phyloP scores from a whole-genome alignment of 1,140 invertebrate genomes.

The Drosophila ananassae region DNA sequence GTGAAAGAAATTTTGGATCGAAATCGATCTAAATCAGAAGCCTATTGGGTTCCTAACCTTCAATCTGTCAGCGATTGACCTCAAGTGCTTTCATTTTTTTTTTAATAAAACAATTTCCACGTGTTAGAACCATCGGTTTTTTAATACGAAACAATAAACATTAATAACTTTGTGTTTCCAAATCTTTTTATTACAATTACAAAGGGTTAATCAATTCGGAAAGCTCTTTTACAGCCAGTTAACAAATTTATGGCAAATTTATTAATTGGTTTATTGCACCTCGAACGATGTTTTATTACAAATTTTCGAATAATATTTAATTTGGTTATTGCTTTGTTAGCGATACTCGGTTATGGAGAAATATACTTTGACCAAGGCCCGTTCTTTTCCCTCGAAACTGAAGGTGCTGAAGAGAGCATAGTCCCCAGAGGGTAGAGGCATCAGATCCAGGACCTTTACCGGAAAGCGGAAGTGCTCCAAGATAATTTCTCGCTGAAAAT shows the following conservation, averaged over 20 bases:
- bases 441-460: constrained; percentile 44
- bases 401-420: constrained; percentile 67
- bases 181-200: constrained; percentile 37
- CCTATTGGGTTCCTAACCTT: constrained; percentile 36
- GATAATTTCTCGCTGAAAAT: constrained; percentile 41
- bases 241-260: constrained; percentile 53
- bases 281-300: constrained; percentile 45
- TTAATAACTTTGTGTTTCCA: constrained; percentile 26
- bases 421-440: constrained; percentile 64
- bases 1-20: constrained; percentile 34
- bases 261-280: constrained; percentile 71
- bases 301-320: constrained; percentile 17
- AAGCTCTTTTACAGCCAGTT: constrained; percentile 35
- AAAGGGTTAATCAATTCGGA: constrained; percentile 38
- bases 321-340: constrained; percentile 9
- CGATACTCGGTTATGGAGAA: constrained; percentile 62
- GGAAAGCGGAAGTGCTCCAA: constrained; percentile 69
- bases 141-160: constrained; percentile 13
- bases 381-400: constrained; percentile 34
- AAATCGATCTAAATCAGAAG: constrained; percentile 30
- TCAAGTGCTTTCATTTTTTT: not conserved
- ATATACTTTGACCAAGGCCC: constrained; percentile 55
- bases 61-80: not conserved
- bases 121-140: constrained; percentile 16
- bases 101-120: constrained; percentile 19